Base-by-base conservation (phyloP, 2,113 vertebrate species). In the Arenaria interpres region DNA sequence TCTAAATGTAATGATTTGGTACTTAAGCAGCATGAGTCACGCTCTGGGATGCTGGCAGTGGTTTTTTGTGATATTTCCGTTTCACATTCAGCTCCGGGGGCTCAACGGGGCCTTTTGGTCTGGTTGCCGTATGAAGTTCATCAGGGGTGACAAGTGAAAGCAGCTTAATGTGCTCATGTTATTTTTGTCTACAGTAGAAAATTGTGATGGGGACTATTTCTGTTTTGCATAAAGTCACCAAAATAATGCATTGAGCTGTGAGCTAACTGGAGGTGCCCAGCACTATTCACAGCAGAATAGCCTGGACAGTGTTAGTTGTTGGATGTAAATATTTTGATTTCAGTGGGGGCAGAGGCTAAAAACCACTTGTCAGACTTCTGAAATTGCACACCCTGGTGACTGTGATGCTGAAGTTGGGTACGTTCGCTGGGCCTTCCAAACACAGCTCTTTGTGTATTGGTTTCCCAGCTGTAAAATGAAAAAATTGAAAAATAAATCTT, bases 121-220 rank as follows among this genome's bases (percentile, higher is more conserved):
- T 95, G 87, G 87, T 94, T 93, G 62, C 96, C 89, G 79, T 96
- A 91, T 97, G 95, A 95, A 91, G 96, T 96, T 96, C 90, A 95
- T 95, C 86, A 45, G 62, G 80, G 94, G 89, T 96, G 95, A 97
- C 90, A 95, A 90, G 89, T 15, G 1, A 96, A 93, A 95, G 84
- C 57, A 89, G 83, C 90, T 93, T 93, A 90, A 93, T 89, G 73
- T 93, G 80, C 80, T 95, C 50, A 17, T 94, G 92, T 93, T 96
- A 94, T 95, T 97, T 96, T 92, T 85, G 73, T 89, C 88, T 92
- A 7, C 79, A 69, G 71, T 69, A 89, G 88, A 93, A 75, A 71
- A 84, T 50, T 78, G 24, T 76, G 68, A 79, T 92, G 68, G 73
- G 18, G 50, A 51, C 73, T 92, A 33, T 92, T 88, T 95, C 79